Conservation (phyloP, 1,140 invertebrate species). For the Vanessa tameamea region DNA sequence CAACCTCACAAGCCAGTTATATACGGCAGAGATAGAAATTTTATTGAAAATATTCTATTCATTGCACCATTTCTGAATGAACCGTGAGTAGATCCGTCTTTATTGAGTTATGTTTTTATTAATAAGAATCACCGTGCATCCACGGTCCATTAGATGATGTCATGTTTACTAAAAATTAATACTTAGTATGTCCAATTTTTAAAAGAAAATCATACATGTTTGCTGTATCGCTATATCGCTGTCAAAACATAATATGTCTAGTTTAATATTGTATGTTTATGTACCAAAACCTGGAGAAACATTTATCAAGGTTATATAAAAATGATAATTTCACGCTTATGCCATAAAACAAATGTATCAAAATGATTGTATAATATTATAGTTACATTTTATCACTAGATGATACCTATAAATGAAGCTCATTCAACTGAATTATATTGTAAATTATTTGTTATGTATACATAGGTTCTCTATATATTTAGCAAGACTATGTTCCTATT, state of each 20-base stretch:
- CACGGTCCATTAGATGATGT: background rate
- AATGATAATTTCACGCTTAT: background rate
- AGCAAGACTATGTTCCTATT: too few relatives aligned
- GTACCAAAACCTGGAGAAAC: background rate
- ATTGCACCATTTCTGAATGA: slow-evolving; percentile 88
- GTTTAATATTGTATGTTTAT: background rate
- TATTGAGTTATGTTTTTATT: background rate
- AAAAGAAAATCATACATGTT: background rate
- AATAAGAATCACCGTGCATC: too few relatives aligned
- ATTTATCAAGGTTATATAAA: background rate
- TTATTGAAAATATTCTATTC: slow-evolving; percentile 88
- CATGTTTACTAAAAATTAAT: background rate
- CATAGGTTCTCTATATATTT: too few relatives aligned
- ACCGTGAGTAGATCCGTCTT: slow-evolving; percentile 84
- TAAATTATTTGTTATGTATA: too few relatives aligned
- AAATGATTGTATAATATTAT: too few relatives aligned
- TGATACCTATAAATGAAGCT: too few relatives aligned
- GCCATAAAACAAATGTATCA: too few relatives aligned
- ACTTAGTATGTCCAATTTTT: background rate
- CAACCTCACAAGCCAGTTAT: slow-evolving; percentile 87
- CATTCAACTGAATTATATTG: too few relatives aligned
- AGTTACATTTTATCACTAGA: too few relatives aligned
- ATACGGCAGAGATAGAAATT: slow-evolving; percentile 87
- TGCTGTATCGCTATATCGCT: too few relatives aligned
- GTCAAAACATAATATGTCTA: too few relatives aligned